Evolutionary conservation across 2,888 invertebrate genomes (phyloP).

Genomic region (Leucophenga maculata): DNA sequence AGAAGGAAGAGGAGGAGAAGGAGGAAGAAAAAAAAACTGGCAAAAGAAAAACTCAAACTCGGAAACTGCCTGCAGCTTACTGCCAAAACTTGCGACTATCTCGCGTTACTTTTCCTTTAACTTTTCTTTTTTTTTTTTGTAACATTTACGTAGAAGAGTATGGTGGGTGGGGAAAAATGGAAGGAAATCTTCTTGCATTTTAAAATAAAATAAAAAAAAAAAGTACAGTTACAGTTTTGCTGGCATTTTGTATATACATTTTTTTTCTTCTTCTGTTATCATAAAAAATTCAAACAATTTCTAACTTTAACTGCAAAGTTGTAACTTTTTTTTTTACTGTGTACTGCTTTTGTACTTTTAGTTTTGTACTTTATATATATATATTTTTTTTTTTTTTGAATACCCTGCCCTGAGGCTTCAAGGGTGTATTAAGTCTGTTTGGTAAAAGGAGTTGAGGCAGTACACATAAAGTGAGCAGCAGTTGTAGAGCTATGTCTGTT

Average conservation of each 20-base stretch:
- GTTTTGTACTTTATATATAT: conserved; percentile 10
- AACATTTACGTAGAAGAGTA: neutral
- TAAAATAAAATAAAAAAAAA: conserved; percentile 16
- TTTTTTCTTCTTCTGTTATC: conserved; percentile 19
- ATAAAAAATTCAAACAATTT: conserved; percentile 45
- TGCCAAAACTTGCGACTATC: conserved; percentile 22
- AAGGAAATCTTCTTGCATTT: neutral
- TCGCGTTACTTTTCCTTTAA: neutral
- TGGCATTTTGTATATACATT: conserved; percentile 20
- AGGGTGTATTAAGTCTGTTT: no score
- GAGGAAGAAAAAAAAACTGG: conserved; percentile 3
- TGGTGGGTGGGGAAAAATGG: neutral
- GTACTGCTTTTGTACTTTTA: no score
- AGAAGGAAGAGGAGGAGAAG: no score
- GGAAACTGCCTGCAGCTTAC: conserved; percentile 16
- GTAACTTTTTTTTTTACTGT: conserved; percentile 14
- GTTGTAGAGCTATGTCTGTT: no score
- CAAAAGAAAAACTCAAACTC: neutral
- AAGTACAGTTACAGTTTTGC: conserved; percentile 32
- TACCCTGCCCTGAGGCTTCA: no score
- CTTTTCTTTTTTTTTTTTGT: conserved; percentile 1
- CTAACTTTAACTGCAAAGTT: conserved; percentile 38
- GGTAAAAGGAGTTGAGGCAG: no score
- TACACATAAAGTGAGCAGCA: no score
- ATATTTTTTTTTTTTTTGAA: conserved; percentile 11